Evolutionary conservation across 1,140 invertebrate genomes (phyloP).

Genomic region (Ladona fulva): DNA sequence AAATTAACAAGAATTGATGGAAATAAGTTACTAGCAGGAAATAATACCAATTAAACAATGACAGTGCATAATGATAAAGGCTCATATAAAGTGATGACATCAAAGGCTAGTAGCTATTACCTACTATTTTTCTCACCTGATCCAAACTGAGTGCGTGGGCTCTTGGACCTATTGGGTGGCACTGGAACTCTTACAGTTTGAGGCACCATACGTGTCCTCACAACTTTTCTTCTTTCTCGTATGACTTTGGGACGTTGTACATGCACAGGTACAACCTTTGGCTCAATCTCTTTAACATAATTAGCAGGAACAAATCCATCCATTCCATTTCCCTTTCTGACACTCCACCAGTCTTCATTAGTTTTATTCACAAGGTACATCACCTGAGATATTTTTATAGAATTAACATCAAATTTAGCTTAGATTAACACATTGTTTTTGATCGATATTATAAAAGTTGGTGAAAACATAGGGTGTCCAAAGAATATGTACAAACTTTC

Average conservation of each 20-base stretch:
- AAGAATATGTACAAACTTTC: too few relatives aligned
- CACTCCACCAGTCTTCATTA: constrained; percentile 97
- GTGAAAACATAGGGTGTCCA: too few relatives aligned
- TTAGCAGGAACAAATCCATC: constrained; percentile 98
- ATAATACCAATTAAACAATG: too few relatives aligned
- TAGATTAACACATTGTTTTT: too few relatives aligned
- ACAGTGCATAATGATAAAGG: too few relatives aligned
- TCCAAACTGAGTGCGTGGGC: constrained; percentile 24
- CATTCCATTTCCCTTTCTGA: constrained; percentile 78
- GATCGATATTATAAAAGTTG: too few relatives aligned
- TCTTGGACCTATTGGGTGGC: constrained; percentile 30
- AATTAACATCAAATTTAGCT: too few relatives aligned
- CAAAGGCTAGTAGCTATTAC: too few relatives aligned
- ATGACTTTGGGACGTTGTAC: constrained; percentile 76
- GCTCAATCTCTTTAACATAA: constrained; percentile 89
- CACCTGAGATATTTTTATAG: constrained; percentile 34
- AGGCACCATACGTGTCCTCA: constrained; percentile 80
- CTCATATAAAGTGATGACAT: too few relatives aligned
- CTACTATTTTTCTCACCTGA: too few relatives aligned
- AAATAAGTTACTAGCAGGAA: too few relatives aligned
- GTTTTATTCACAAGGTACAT: constrained; percentile 92
- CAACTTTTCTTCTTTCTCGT: constrained; percentile 70
- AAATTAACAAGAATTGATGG: too few relatives aligned
- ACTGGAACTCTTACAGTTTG: constrained; percentile 61
- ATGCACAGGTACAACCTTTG: constrained; percentile 70